phyloP scores from a whole-genome alignment of 1,140 invertebrate species.

The Lethrus apterus region DNA sequence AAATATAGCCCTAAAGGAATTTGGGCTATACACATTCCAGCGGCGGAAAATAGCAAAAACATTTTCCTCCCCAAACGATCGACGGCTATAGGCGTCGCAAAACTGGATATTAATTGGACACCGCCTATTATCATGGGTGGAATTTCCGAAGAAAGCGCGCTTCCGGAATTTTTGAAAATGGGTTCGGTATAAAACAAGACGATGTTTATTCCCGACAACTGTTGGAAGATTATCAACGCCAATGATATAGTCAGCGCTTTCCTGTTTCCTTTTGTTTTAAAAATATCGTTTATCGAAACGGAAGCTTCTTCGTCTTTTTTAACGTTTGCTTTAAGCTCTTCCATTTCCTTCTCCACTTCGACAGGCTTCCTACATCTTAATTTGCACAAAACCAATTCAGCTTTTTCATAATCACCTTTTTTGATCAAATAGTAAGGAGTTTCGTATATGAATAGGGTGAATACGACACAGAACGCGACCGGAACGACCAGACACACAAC shows the following conservation, averaged over 20 bases:
- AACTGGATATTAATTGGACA: slow-evolving; percentile 65
- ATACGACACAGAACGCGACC: slow-evolving; percentile 44
- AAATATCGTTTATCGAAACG: slow-evolving; percentile 7
- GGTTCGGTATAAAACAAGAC: slow-evolving; percentile 71
- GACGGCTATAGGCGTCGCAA: slow-evolving; percentile 59
- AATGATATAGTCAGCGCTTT: slow-evolving; percentile 63
- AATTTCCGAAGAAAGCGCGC: slow-evolving; percentile 46
- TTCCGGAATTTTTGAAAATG: slow-evolving; percentile 64
- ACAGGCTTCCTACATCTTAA: slow-evolving; percentile 9
- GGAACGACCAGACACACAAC: slow-evolving; percentile 44
- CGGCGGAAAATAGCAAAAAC: slow-evolving; percentile 60
- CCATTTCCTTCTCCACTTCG: slow-evolving; percentile 3
- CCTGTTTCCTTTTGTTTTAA: slow-evolving; percentile 43
- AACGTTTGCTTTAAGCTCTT: slow-evolving; percentile 7
- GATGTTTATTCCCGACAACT: slow-evolving; percentile 73
- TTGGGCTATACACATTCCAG: slow-evolving; percentile 46
- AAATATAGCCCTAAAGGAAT: slow-evolving; percentile 32
- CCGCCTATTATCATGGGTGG: slow-evolving; percentile 68
- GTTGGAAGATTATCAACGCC: slow-evolving; percentile 64
- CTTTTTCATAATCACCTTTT: slow-evolving; percentile 9
- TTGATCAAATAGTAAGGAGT: slow-evolving; percentile 52
- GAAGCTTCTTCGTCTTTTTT: too few species aligned
- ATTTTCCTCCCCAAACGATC: slow-evolving; percentile 65
- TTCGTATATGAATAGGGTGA: slow-evolving; percentile 54
- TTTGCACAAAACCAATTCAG: slow-evolving; percentile 21